Evolutionary conservation across 1,140 invertebrate genomes (phyloP), one percentile per base, ranked within the genome.

Genomic region (Zeugodacus cucurbitae): DNA sequence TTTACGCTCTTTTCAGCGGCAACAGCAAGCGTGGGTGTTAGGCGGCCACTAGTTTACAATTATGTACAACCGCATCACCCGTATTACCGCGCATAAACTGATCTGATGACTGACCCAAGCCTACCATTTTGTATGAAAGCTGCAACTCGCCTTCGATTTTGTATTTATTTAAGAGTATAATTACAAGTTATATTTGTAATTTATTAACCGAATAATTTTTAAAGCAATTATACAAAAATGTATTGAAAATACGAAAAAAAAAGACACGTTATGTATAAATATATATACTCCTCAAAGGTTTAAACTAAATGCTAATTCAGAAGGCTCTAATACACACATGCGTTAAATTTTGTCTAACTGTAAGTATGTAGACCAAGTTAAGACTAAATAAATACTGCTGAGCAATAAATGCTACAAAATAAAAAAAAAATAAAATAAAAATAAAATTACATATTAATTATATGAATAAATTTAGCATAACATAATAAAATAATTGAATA

Each of bases 31-130:
- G n/a, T 82, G 41, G 74, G 74, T 8, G 91, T 90, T 6, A 89
- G 92, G 86, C 88, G 91, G 85, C 92, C 92, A 22, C 89, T 93
- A 44, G 90, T 93, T 57, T 93, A 93, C 86, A 93, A 93, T 87
- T 93, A 93, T 74, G 89, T 93, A 87, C 91, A 92, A 78, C 91
- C 90, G 48, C 91, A 91, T 74, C 89, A 91, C 86, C 91, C 92
- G 58, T 93, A 90, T 87, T 93, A 87, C 26, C 67, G 74, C 22
- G 74, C 74, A 20, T 82, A 59, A 58, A 26, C 8, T 5, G 14
- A 58, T 20, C 34, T 44, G 48, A 6, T 57, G 29, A 10, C 85
- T 11, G 22, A 86, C 4, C 37, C 37, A 32, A n/a, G 85, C 44
- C 48, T 6, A 26, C 10, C 41, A 11, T n/a, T n/a, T n/a, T n/a